These are phyloP conservation scores for Apodemia zela DNA, from an alignment of 2,888 invertebrate genomes.

Conservation along the genomic window DNA sequence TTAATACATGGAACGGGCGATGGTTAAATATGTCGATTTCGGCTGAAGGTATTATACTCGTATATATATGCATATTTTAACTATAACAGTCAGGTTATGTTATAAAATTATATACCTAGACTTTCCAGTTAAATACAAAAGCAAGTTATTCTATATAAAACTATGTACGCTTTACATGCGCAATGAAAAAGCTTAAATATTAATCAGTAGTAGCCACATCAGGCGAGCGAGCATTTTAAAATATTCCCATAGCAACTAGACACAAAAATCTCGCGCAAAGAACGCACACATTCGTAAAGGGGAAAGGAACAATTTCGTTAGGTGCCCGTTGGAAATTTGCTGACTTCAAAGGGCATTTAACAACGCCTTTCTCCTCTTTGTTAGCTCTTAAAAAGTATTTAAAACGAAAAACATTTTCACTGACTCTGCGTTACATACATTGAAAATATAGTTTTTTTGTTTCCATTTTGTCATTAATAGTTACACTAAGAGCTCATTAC, in stretches of 20 bases:
- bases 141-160: neutral
- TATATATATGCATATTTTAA: too few species aligned
- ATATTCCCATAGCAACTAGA: conserved; percentile 23
- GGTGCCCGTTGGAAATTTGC: conserved; percentile 67
- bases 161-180: neutral
- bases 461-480: too few species aligned
- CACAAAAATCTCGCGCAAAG: conserved; percentile 39
- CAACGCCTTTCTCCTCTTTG: conserved; percentile 63
- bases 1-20: too few species aligned
- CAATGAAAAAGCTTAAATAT: conserved; percentile 13
- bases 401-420: conserved; percentile 40
- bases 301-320: conserved; percentile 76
- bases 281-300: conserved; percentile 65
- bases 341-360: conserved; percentile 73
- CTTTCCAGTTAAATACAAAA: neutral
- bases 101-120: neutral
- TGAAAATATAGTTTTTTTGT: conserved; percentile 25
- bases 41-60: too few species aligned
- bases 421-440: conserved; percentile 25
- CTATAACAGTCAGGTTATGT: neutral
- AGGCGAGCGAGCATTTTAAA: conserved; percentile 22
- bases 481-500: conserved; percentile 22
- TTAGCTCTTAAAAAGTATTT: conserved; percentile 61
- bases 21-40: too few species aligned
- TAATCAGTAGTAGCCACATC: conserved; percentile 9